Evolutionary conservation across 2,888 invertebrate genomes (phyloP).

Genomic region (Ctenicera cuprea): DNA sequence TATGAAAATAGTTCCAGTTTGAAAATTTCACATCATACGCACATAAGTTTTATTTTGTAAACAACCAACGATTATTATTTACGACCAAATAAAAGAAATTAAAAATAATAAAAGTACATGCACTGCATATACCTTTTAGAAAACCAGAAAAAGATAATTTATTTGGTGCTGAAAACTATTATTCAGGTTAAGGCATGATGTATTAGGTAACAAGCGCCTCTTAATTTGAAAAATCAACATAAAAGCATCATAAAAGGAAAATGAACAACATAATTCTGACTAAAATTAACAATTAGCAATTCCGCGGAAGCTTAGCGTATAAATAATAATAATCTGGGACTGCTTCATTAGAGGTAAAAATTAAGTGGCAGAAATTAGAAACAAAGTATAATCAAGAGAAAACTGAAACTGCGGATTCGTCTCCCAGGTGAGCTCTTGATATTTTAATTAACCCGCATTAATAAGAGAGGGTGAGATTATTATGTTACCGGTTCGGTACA

Average conservation of each 20-base stretch:
- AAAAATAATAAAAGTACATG: too few species aligned
- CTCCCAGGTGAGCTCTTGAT: conserved; percentile 70
- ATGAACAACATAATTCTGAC: conserved; percentile 65
- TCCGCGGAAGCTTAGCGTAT: conserved; percentile 65
- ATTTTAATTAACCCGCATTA: conserved; percentile 70
- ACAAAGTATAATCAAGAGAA: conserved; percentile 67
- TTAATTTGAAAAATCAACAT: conserved; percentile 67
- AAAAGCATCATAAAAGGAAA: conserved; percentile 63
- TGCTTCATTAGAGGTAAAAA: conserved; percentile 68
- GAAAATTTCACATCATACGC: too few species aligned
- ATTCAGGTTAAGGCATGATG: conserved; percentile 56
- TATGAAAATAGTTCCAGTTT: too few species aligned
- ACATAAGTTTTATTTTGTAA: too few species aligned
- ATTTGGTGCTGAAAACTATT: background rate
- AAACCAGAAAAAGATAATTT: too few species aligned
- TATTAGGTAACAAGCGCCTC: conserved; percentile 66
- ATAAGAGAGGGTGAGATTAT: conserved; percentile 67
- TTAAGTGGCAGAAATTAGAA: conserved; percentile 69
- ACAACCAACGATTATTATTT: too few species aligned
- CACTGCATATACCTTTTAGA: too few species aligned
- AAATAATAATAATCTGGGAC: conserved; percentile 70
- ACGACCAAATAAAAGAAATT: too few species aligned
- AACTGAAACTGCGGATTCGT: conserved; percentile 66
- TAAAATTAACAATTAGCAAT: conserved; percentile 68
- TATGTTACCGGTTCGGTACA: conserved; percentile 61